Conservation (phyloP, 2,113 vertebrate genomes). For the Carassius gibelio region DNA sequence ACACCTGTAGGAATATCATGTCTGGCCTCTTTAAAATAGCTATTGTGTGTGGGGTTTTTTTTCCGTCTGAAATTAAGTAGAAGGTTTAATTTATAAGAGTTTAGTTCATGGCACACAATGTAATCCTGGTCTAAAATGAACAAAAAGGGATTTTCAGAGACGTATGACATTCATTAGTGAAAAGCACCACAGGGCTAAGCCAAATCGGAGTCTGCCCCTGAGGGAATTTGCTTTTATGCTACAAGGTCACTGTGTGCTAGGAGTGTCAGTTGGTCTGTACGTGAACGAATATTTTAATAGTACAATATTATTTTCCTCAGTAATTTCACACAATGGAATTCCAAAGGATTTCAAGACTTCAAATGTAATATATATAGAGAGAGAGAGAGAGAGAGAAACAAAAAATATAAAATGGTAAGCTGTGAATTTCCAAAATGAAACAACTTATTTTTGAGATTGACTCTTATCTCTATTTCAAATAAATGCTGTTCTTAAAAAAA, state of each 20-base stretch:
- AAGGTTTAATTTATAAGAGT: constrained; percentile 25
- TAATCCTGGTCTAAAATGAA: constrained; percentile 23
- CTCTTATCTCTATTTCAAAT: too few relatives aligned
- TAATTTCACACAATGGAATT: constrained; percentile 23
- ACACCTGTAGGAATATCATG: background rate
- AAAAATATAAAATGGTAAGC: too few relatives aligned
- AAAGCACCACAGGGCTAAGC: constrained; percentile 44
- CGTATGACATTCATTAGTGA: constrained; percentile 23
- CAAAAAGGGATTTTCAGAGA: constrained; percentile 8
- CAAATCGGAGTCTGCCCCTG: constrained; percentile 9
- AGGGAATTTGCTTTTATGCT: constrained; percentile 39
- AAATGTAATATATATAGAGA: too few relatives aligned
- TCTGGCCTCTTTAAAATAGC: background rate
- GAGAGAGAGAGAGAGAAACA: too few relatives aligned
- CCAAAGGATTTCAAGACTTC: constrained; percentile 1
- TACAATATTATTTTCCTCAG: constrained; percentile 10
- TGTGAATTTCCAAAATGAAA: too few relatives aligned
- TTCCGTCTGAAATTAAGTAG: background rate
- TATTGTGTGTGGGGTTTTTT: background rate
- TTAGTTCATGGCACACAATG: constrained; percentile 13
- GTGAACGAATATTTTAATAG: constrained; percentile 29
- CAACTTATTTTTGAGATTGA: too few relatives aligned
- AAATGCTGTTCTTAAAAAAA: too few relatives aligned
- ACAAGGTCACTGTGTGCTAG: constrained; percentile 40
- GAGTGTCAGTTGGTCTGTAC: constrained; percentile 11